Base-by-base conservation (phyloP, 2,888 invertebrate genomes). In the Thyatira batis region DNA sequence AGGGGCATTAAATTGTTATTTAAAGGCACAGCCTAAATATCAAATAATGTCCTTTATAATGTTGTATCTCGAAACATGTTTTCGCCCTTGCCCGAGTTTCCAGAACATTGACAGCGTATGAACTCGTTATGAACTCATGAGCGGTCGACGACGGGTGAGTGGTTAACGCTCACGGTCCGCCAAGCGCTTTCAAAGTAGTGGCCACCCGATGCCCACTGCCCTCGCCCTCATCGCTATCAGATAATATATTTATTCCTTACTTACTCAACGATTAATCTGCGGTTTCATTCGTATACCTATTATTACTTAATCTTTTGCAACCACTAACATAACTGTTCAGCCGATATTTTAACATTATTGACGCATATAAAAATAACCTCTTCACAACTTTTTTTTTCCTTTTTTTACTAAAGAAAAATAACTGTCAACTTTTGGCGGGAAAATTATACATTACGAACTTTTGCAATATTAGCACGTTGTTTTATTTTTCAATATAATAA, bases 81-180 rank as follows among this genome's bases (percentile, higher is more conserved):
- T 72, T 65, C 81, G 82, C 78, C 87, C 85, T 86, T 87, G 86
- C 77, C 85, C 88, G 85, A 88, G 86, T 88, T 89, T 87, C 87
- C 86, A 84, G 78, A 73, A 82, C 81, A 84, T 76, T 77, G 80
- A 67, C 76, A 74, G 67, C 76, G 80, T 78, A 80, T 84, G 78
- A 81, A 78, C 81, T 80, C 77, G 76, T 84, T 80, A 80, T 78
- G 73, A 80, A 74, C 78, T 78, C 81, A 76, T 85, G 84, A 79
- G 76, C 75, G 78, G 75, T 80, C 79, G 78, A 73, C 73, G 79
- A 68, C 77, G 82, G 80, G 66, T 82, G 82, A 84, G 69, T 73
- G 78, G 67, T 70, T 67, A 70, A 56, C 72, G 73, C 80, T 84
- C 76, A 85, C 85, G 85, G 85, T 85, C 81, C 83, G 77, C 68